Evolutionary conservation across 2,888 invertebrate species (phyloP).

Genomic region (Congeria kusceri): DNA sequence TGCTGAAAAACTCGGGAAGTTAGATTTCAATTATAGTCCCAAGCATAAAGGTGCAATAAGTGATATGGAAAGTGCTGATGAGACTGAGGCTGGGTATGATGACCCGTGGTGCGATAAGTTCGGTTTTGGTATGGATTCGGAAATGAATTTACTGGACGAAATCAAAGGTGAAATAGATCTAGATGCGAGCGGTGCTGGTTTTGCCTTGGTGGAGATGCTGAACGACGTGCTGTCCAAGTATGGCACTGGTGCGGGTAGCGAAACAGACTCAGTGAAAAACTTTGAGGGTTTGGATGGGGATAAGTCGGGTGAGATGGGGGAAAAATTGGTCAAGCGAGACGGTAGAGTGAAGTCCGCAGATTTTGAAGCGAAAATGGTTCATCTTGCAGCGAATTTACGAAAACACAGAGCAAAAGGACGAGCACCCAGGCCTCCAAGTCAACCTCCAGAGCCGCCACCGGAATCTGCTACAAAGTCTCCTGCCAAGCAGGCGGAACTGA

Average conservation of each 20-base stretch:
- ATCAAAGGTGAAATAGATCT: slow-evolving; percentile 67
- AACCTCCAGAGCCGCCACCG: slow-evolving; percentile 68
- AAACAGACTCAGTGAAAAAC: slow-evolving; percentile 61
- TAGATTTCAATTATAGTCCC: slow-evolving; percentile 45
- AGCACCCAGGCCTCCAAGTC: slow-evolving; percentile 76
- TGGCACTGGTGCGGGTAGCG: slow-evolving; percentile 60
- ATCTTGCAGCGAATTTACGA: slow-evolving; percentile 76
- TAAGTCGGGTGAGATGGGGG: slow-evolving; percentile 4
- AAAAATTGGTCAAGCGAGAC: slow-evolving; percentile 50
- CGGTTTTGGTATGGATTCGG: slow-evolving; percentile 55
- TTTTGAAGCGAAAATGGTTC: slow-evolving; percentile 77
- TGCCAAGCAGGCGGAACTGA: slow-evolving; percentile 46
- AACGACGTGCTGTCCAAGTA: slow-evolving; percentile 77
- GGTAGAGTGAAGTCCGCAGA: slow-evolving; percentile 70
- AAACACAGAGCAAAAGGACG: slow-evolving; percentile 74
- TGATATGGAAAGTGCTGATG: slow-evolving; percentile 19
- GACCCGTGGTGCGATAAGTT: slow-evolving; percentile 63
- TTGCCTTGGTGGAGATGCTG: slow-evolving; percentile 74
- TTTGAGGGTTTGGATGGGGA: slow-evolving; percentile 43
- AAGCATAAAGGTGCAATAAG: slow-evolving; percentile 43
- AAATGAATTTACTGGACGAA: slow-evolving; percentile 62
- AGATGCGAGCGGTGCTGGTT: slow-evolving; percentile 70
- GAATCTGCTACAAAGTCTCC: slow-evolving; percentile 54
- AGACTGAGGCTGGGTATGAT: slow-evolving; percentile 52
- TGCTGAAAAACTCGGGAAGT: slow-evolving; percentile 49